phyloP scores from a whole-genome alignment of 2,113 vertebrate genomes.

The Carettochelys insculpta region DNA sequence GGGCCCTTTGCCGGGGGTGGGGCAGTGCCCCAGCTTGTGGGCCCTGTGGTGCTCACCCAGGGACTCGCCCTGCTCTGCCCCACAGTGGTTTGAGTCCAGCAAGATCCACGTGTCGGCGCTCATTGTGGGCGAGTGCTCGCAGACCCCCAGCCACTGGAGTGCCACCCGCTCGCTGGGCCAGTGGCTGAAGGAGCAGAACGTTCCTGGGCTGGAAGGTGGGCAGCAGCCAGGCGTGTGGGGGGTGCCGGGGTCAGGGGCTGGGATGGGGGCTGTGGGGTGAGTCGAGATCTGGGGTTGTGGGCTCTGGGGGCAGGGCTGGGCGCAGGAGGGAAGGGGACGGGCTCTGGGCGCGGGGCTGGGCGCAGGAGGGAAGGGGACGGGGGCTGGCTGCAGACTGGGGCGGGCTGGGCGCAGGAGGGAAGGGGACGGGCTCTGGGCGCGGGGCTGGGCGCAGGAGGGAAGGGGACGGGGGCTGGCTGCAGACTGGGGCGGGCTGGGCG shows the following conservation, averaged over 20 bases:
- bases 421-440: too few relatives aligned
- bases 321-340: too few relatives aligned
- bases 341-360: background rate
- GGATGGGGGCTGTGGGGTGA: background rate
- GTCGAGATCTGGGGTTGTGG: too few relatives aligned
- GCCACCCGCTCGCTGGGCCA: slow-evolving; percentile 82
- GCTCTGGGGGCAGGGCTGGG: too few relatives aligned
- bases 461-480: background rate
- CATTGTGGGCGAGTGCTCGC: slow-evolving; percentile 89
- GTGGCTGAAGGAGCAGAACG: slow-evolving; percentile 90
- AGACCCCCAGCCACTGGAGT: slow-evolving; percentile 93
- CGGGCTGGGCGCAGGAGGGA: too few relatives aligned
- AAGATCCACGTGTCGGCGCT: slow-evolving; percentile 89
- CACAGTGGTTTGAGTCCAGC: slow-evolving; percentile 94
- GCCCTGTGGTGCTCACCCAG: accelerated
- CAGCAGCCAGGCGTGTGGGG: background rate
- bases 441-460: accelerated
- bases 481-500: too few relatives aligned
- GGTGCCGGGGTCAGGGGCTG: accelerated
- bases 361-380: background rate
- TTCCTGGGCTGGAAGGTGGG: slow-evolving; percentile 91
- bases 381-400: background rate
- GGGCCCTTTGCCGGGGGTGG: background rate
- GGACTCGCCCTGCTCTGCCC: background rate
- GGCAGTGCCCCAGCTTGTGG: background rate